phyloP scores from a whole-genome alignment of 2,888 invertebrate species.

The Phaedon cochleariae region DNA sequence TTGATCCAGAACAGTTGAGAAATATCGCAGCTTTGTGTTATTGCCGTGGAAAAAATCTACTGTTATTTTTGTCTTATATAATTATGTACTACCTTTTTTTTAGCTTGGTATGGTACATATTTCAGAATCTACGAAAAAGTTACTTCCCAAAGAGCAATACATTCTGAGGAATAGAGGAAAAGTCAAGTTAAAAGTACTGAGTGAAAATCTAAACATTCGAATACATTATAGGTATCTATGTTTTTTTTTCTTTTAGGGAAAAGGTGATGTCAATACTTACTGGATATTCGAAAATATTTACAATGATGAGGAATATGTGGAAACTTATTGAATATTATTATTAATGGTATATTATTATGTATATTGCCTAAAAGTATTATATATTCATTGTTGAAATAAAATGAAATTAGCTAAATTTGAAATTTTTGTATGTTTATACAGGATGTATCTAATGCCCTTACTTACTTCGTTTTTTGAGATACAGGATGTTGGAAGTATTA shows the following conservation, averaged over 20 bases:
- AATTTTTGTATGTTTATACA: not conserved
- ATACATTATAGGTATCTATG: slow-evolving; percentile 1
- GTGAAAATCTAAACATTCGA: slow-evolving; percentile 1
- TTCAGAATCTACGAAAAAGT: slow-evolving; percentile 74
- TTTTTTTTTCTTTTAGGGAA: slow-evolving; percentile 69
- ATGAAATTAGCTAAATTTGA: not conserved
- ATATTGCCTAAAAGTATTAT: not conserved
- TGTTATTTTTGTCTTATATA: not conserved
- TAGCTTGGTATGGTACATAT: slow-evolving; percentile 78
- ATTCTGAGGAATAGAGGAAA: slow-evolving; percentile 74
- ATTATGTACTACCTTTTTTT: slow-evolving; percentile 27
- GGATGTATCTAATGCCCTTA: no score
- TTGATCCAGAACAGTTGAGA: no score
- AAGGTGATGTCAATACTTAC: slow-evolving; percentile 75
- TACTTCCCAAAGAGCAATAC: slow-evolving; percentile 73
- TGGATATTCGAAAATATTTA: slow-evolving; percentile 64
- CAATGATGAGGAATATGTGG: slow-evolving; percentile 33
- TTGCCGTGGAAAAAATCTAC: no score
- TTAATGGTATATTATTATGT: no score
- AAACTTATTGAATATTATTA: not conserved
- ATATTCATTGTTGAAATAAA: not conserved
- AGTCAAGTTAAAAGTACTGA: slow-evolving; percentile 77
- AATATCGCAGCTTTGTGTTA: no score
- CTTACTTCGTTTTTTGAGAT: no score
- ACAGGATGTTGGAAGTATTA: no score